These are phyloP conservation scores for Leptatherina wallacei DNA, from an alignment of 2,797 vertebrate species.

Conservation along the genomic window DNA sequence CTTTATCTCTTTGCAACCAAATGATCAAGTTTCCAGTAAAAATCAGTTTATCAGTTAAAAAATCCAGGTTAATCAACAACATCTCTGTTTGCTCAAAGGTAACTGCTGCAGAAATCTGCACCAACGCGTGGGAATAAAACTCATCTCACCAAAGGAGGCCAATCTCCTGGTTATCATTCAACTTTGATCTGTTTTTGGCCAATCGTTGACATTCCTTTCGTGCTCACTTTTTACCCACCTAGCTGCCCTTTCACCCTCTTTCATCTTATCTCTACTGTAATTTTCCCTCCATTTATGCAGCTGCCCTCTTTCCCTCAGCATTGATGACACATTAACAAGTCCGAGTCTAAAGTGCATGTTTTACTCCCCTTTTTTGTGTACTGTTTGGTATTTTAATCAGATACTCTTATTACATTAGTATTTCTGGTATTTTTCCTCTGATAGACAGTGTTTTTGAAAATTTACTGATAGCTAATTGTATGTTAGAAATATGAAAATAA, in stretches of 20 bases:
- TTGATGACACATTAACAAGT: background rate
- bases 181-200: background rate
- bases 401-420: background rate
- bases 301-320: background rate
- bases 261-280: background rate
- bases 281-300: background rate
- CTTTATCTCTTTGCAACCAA: no score
- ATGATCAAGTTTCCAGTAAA: no score
- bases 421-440: slow-evolving; percentile 13
- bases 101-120: no score
- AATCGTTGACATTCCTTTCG: background rate
- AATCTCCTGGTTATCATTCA: background rate
- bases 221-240: background rate
- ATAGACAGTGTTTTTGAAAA: background rate
- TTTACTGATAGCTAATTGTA: background rate
- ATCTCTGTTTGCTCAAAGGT: no score
- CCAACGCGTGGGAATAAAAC: no score
- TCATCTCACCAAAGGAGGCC: background rate
- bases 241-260: background rate
- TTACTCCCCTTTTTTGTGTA: background rate
- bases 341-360: background rate
- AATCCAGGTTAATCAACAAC: no score
- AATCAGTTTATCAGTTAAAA: no score
- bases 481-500: no score
- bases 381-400: background rate